These are phyloP conservation scores for Mesitornis unicolor DNA, from an alignment of 2,113 vertebrate species.

Conservation along the genomic window DNA sequence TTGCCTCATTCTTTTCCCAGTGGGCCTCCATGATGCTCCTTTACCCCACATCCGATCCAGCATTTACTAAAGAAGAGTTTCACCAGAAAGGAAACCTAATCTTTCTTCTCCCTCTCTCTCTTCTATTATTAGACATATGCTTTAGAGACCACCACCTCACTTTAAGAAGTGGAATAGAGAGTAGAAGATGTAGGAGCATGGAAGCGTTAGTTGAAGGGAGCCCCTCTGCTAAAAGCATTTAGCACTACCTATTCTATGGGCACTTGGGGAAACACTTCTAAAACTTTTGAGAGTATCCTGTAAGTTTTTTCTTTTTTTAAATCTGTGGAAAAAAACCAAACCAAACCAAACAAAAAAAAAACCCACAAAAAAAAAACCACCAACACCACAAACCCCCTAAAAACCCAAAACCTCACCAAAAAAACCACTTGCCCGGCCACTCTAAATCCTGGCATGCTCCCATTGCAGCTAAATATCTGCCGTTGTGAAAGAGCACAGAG, in stretches of 20 bases:
- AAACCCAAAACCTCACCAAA: not conserved
- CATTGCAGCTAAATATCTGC: not conserved
- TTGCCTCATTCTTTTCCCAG: not conserved
- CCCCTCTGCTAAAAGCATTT: not conserved
- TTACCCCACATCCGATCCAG: not conserved
- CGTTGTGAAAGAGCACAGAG: fast-evolving
- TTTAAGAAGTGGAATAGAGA: not conserved
- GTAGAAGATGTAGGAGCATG: not conserved
- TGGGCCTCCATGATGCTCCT: not conserved
- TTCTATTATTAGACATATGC: not conserved
- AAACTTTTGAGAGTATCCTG: not conserved
- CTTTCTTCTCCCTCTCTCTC: not conserved
- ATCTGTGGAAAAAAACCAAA: not conserved
- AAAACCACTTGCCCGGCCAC: not conserved
- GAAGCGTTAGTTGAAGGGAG: not conserved
- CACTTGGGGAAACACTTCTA: not conserved
- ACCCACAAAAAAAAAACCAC: too few species aligned
- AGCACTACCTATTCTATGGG: not conserved
- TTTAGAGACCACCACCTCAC: not conserved
- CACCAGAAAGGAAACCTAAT: not conserved
- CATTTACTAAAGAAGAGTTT: not conserved
- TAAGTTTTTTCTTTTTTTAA: not conserved
- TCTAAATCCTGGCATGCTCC: not conserved
- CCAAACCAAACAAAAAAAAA: too few species aligned
- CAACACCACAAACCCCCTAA: not conserved